Evolutionary conservation across 2,113 vertebrate species (phyloP).

Genomic region (Synchiropus splendidus): DNA sequence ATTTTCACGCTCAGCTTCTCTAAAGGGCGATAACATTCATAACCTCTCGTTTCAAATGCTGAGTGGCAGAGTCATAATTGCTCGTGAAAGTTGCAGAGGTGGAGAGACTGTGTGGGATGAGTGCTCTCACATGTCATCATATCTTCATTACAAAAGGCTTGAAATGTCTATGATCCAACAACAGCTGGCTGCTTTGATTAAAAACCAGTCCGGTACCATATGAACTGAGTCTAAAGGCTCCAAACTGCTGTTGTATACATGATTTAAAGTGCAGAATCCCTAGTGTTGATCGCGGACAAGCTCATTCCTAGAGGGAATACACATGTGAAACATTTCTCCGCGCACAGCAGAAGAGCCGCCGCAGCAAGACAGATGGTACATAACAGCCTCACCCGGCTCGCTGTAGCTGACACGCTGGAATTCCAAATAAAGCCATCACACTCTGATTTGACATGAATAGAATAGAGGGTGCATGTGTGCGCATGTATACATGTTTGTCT

Average conservation of each 20-base stretch:
- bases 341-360: constrained; percentile 9
- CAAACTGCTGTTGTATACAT: neutral
- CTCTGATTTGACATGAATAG: constrained; percentile 14
- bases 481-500: constrained; percentile 8
- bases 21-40: constrained; percentile 6
- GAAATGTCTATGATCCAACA: too few relatives aligned
- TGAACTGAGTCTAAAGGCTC: too few relatives aligned
- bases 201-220: too few relatives aligned
- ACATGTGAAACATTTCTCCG: neutral
- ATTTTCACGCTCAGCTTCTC: constrained; percentile 1
- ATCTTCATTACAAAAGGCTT: constrained; percentile 21
- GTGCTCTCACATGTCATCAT: constrained; percentile 24
- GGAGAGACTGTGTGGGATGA: constrained; percentile 16
- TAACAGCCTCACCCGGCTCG: constrained; percentile 8
- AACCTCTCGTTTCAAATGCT: constrained; percentile 8
- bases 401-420: constrained; percentile 16
- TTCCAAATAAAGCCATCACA: constrained; percentile 45
- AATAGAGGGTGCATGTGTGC: constrained; percentile 1
- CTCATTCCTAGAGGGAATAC: constrained; percentile 6
- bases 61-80: constrained; percentile 11
- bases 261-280: neutral
- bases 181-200: too few relatives aligned
- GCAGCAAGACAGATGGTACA: constrained; percentile 25
- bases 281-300: too few relatives aligned
- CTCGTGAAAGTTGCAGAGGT: constrained; percentile 9